Percentiles rank a stretch among this genome's conserved stretches.
phyloP scores from a whole-genome alignment of 1,140 invertebrate genomes.

The Sycophaga agraensis region DNA sequence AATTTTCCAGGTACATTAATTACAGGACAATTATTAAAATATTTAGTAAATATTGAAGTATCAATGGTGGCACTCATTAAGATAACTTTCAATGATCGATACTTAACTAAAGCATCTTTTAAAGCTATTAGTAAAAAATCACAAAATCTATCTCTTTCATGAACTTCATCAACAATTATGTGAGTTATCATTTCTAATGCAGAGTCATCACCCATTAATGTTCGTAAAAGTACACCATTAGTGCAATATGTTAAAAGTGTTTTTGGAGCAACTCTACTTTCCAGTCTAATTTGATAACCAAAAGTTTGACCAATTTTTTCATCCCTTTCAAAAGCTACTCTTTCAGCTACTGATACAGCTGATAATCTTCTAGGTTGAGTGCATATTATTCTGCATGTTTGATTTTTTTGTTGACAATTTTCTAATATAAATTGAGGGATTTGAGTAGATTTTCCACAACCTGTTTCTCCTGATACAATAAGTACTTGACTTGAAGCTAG shows the following conservation, averaged over 20 bases:
- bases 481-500: slow-evolving; percentile 62
- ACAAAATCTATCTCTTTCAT: slow-evolving; percentile 89
- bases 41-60: slow-evolving; percentile 74
- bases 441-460: slow-evolving; percentile 90
- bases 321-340: slow-evolving; percentile 81
- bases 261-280: slow-evolving; percentile 76
- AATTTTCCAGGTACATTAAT: slow-evolving; percentile 78
- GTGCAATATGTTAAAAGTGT: slow-evolving; percentile 90
- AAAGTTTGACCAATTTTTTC: slow-evolving; percentile 85
- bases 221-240: slow-evolving; percentile 84
- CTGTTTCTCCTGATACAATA: slow-evolving; percentile 79
- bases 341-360: slow-evolving; percentile 80
- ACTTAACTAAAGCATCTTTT: slow-evolving; percentile 72
- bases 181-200: slow-evolving; percentile 76
- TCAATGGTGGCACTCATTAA: slow-evolving; percentile 96
- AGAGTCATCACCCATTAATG: slow-evolving; percentile 76
- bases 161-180: slow-evolving; percentile 90
- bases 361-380: slow-evolving; percentile 91
- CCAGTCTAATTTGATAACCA: slow-evolving; percentile 92
- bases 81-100: slow-evolving; percentile 76
- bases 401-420: slow-evolving; percentile 64
- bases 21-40: slow-evolving; percentile 79
- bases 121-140: slow-evolving; percentile 90
- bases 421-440: slow-evolving; percentile 90
- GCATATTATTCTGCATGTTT: slow-evolving; percentile 83